A percentile compares a stretch with the other conserved stretches of the same genome.
Evolutionary conservation across 2,888 invertebrate species (phyloP).

Genomic region (Hoplodrina ambigua): DNA sequence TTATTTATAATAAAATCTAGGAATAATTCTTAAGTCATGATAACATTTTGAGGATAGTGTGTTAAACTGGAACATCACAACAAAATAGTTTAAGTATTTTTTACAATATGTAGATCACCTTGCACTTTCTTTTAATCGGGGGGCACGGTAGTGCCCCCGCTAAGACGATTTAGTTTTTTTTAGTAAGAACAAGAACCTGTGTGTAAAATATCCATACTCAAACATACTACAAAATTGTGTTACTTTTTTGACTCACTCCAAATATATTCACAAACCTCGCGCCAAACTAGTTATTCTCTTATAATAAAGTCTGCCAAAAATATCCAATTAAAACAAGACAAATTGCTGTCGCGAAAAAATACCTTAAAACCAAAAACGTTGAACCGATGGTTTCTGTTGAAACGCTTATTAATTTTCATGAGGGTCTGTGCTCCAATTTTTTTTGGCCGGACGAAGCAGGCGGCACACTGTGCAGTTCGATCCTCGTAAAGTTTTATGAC

Average conservation of each 20-base stretch:
- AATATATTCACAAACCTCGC: conserved; percentile 16
- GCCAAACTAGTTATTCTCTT: conserved; percentile 46
- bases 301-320: conserved; percentile 70
- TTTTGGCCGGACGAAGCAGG: conserved; percentile 52
- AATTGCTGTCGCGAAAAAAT: conserved; percentile 69
- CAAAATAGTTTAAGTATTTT: no score
- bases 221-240: neutral
- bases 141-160: no score
- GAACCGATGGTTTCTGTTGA: conserved; percentile 63
- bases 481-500: conserved; percentile 70
- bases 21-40: no score
- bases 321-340: conserved; percentile 73
- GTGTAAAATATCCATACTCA: no score
- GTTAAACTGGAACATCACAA: no score
- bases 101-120: no score
- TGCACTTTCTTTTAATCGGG: no score
- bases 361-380: conserved; percentile 61
- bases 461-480: conserved; percentile 67
- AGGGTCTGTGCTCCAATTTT: conserved; percentile 68
- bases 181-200: neutral
- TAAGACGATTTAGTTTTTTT: no score
- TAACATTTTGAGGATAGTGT: no score
- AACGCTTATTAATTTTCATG: conserved; percentile 70
- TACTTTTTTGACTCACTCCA: conserved; percentile 5
- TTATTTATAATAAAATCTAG: no score